Base-by-base conservation (phyloP, 2,113 vertebrate genomes). In the Sebastes fasciatus region DNA sequence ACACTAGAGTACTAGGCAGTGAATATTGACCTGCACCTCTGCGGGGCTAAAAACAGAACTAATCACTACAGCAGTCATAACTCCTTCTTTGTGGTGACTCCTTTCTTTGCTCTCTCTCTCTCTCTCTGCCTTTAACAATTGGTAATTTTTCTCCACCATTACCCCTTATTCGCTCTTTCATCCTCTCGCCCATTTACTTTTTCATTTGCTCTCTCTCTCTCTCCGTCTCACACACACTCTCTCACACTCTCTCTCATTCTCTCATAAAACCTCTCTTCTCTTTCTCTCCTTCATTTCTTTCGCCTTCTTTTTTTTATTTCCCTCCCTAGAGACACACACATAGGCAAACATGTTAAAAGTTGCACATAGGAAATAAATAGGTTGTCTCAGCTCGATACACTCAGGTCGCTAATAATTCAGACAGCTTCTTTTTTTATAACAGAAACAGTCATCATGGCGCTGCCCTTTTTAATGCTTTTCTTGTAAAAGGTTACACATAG, bases 1-100 rank as follows among this genome's bases (percentile, higher is more conserved):
- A 67, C 23, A 52, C 17, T 19, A 74, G 52, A 80, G 58, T 57
- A 72, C 76, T 19, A 74, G 60, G 79, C 93, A 90, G 89, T 93
- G 92, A 92, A 93, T 93, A 94, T 93, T 92, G 94, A 96, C 94
- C 92, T 86, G 83, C 70, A 81, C 87, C 87, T 89, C 79, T 87
- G 80, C 79, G 40, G 83, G 83, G 91, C 90, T 93, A 94, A 94
- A 95, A 95, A 95, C 94, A 93, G 93, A 94, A 91, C 86, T 91
- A 92, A 94, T 94, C 94, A 90, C 88, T 81, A 82, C 88, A 73
- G 69, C 74, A 74, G 87, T 91, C 89, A 93, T 94, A 91, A 90
- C 88, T 93, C 91, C 91, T 91, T 77, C 86, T 91, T 86, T 89
- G 82, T 84, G 83, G 84, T 63, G 78, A 90, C 86, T 91, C 79